A percentile compares a stretch with the other conserved stretches of the same genome.
phyloP scores from a whole-genome alignment of 2,113 vertebrate species.

The Eleginops maclovinus region DNA sequence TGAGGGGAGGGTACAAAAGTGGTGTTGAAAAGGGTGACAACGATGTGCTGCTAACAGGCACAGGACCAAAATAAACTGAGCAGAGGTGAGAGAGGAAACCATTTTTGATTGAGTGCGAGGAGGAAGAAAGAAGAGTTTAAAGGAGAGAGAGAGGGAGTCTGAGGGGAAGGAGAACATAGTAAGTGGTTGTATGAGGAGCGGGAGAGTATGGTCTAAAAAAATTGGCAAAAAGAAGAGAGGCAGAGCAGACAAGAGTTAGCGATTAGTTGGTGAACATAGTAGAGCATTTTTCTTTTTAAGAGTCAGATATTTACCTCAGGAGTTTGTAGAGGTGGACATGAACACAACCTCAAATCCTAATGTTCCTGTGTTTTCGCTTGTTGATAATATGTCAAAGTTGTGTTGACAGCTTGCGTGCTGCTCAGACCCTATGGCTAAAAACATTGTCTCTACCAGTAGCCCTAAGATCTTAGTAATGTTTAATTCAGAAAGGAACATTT shows the following conservation, averaged over 20 bases:
- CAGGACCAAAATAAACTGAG: conserved; percentile 68
- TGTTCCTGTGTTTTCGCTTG: background rate
- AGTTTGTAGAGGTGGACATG: background rate
- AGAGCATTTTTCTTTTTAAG: background rate
- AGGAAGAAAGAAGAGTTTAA: background rate
- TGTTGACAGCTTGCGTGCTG: background rate
- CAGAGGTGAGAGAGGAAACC: conserved; percentile 52
- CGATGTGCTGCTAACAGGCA: conserved; percentile 51
- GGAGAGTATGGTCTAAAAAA: conserved; percentile 28
- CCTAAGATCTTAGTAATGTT: background rate
- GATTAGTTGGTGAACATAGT: background rate
- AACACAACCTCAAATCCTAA: background rate
- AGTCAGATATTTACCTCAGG: background rate
- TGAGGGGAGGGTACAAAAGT: conserved; percentile 9
- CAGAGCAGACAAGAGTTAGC: background rate
- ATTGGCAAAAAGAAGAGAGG: background rate
- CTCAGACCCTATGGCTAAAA: background rate
- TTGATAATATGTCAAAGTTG: background rate
- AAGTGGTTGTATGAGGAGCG: conserved; percentile 1
- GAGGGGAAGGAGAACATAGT: conserved; percentile 34
- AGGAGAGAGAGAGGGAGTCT: background rate
- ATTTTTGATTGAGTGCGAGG: conserved; percentile 36
- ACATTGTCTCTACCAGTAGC: background rate
- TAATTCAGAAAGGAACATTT: background rate
- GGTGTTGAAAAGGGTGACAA: conserved; percentile 22